Evolutionary conservation across 53 echinoderm and acorn worm genomes (phyloP), one percentile per base, ranked within the genome.

Genomic region (Henricia sp.): DNA sequence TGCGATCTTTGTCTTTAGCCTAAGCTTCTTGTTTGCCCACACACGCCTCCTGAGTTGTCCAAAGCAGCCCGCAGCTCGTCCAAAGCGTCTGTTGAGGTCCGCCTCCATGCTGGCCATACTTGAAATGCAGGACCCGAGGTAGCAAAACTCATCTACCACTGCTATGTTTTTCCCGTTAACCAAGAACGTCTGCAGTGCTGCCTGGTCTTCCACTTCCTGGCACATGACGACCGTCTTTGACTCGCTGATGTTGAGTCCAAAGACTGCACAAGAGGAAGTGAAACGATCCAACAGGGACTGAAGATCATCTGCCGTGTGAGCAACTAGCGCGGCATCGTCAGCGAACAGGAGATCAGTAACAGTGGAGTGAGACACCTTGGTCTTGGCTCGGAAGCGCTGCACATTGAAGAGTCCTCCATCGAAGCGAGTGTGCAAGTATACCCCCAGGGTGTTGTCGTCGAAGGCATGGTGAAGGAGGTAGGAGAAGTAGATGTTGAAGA

Each of bases 121-220:
- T 21, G 82, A 28, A 6, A 83, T 50, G 27, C 5, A 29, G 14
- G 88, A 88, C 14, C 88, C 67, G 35, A 88, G 74, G 30, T 83
- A 88, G 8, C 50, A 44, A 42, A 88, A 83, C 33, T 72, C 29
- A 26, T 88, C 43, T 25, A 71, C 72, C 2, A 63, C 64, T 60
- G 48, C 59, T 0, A 73, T 72, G 3, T 14, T 54, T 16, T 29
- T 60, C 62, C 32, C 11, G 34, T 82, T 58, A 4, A 37, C 58
- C 27, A 70, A 50, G 52, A 50, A 72, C 50, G 52, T 39, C 2
- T 16, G 14, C 19, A 52, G 52, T 52, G 52, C 17, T 34, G 52
- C 52, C 30, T 48, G 72, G 5, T n/a, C 52, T 19, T 60, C 62
- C 33, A 60, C 62, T 60, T 52, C 32, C 32, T 52, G 52, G 30